phyloP scores from a whole-genome alignment of 2,797 vertebrate genomes.

The Cynopterus sphinx region DNA sequence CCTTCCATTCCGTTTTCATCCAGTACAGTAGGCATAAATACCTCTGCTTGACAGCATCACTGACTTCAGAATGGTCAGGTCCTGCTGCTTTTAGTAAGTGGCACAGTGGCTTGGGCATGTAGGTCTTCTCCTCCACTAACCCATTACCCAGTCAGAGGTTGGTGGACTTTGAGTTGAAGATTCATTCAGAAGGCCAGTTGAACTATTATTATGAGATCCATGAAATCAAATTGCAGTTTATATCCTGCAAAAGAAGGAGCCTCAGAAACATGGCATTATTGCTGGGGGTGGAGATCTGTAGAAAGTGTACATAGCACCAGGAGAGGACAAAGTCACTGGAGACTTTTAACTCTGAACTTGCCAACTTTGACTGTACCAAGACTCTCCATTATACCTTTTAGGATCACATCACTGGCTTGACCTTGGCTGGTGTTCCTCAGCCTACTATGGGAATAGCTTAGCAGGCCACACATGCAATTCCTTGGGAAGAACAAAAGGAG shows the following conservation, averaged over 20 bases:
- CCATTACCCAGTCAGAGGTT: background rate
- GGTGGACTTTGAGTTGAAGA: background rate
- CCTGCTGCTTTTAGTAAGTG: background rate
- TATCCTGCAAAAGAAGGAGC: background rate
- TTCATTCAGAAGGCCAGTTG: background rate
- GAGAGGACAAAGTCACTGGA: background rate
- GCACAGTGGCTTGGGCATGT: accelerated
- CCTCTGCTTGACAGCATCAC: background rate
- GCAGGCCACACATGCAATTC: background rate
- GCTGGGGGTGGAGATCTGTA: background rate
- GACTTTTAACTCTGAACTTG: background rate
- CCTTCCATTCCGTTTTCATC: background rate
- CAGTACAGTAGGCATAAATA: background rate
- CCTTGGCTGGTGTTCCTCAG: background rate
- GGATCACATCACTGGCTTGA: background rate
- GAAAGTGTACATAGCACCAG: background rate
- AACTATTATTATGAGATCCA: background rate
- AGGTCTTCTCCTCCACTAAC: background rate
- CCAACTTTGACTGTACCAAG: background rate
- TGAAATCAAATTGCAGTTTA: background rate
- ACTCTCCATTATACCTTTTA: background rate
- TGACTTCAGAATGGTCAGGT: background rate
- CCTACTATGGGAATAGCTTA: background rate
- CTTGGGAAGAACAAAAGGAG: background rate
- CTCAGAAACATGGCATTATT: background rate